Base-by-base conservation (phyloP, 2,888 invertebrate species). In the Drosophila austrosaltans region DNA sequence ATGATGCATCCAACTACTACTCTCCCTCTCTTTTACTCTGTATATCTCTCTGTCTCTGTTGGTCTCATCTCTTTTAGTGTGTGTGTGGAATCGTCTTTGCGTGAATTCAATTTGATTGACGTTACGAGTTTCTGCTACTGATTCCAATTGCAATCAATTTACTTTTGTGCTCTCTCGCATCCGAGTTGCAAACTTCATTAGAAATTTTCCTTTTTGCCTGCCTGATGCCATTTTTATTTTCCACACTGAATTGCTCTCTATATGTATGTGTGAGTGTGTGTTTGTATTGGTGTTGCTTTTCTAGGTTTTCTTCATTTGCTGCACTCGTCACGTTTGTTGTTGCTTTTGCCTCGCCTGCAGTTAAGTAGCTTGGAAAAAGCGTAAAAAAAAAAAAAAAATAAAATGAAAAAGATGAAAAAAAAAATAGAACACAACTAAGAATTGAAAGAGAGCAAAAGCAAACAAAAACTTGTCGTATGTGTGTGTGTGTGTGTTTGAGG, bases 71-170 rank as follows among this genome's bases (percentile, higher is more conserved):
- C 20, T 54, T 40, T 54, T 28, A 22, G 20, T 48, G 44, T 48
- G 6, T 48, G 39, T 28, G 6, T 28, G 7, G 60, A 65, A 69
- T 66, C 48, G 63, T 62, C 78, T 74, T 69, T 84, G 77, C 73
- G 87, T 83, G 85, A 85, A 85, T 88, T 81, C 89, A 86, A 85
- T 85, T 85, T 88, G 89, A 85, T 85, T 85, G 85, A 88, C 85
- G 88, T 88, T 88, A 87, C 85, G 88, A 85, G 84, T 78, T 84
- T 75, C 87, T 85, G 85, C 89, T 83, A 84, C 85, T 85, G 89
- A 85, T 85, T 83, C 89, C 85, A 85, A 85, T 85, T 85, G 85
- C 89, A 85, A 85, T 85, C 85, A 85, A 85, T 85, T 85, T 85
- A 88, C 85, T 85, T 85, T 85, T 85, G 85, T 85, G 84, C 83